Conservation (phyloP, 2,888 invertebrate genomes). For the Reticulitermes lucifugus region DNA sequence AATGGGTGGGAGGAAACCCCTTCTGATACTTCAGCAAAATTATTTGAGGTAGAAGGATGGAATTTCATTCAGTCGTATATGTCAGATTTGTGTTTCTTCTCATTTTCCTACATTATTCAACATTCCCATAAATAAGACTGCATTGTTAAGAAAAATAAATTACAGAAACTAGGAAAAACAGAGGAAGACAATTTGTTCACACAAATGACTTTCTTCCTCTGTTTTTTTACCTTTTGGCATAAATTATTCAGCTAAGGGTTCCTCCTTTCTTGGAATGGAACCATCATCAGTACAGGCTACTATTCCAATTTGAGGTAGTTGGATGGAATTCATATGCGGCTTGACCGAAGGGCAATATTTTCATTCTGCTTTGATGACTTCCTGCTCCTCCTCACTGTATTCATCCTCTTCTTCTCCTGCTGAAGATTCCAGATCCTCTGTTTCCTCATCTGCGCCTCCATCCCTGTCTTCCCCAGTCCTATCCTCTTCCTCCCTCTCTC, state of each 20-base stretch:
- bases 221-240: slow-evolving; percentile 19
- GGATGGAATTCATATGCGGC: slow-evolving; percentile 65
- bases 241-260: slow-evolving; percentile 29
- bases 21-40: neutral
- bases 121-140: slow-evolving; percentile 5
- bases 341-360: slow-evolving; percentile 30
- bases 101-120: neutral
- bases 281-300: slow-evolving; percentile 51
- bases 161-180: slow-evolving; percentile 29
- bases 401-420: slow-evolving; percentile 68
- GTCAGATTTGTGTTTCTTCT: neutral
- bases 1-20: slow-evolving; percentile 13
- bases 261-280: slow-evolving; percentile 27
- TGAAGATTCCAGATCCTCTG: slow-evolving; percentile 69
- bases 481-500: slow-evolving; percentile 39
- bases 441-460: slow-evolving; percentile 57
- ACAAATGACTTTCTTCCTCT: slow-evolving; percentile 16
- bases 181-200: slow-evolving; percentile 25
- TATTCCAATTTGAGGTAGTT: slow-evolving; percentile 68
- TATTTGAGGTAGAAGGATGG: slow-evolving; percentile 78
- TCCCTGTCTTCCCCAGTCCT: slow-evolving; percentile 38
- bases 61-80: slow-evolving; percentile 63
- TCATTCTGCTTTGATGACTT: slow-evolving; percentile 64
- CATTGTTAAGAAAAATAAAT: slow-evolving; percentile 33
- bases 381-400: slow-evolving; percentile 66